Evolutionary conservation across 2,797 vertebrate species (phyloP), one percentile per base, ranked within the genome.

Genomic region (Pipistrellus pipistrellus): DNA sequence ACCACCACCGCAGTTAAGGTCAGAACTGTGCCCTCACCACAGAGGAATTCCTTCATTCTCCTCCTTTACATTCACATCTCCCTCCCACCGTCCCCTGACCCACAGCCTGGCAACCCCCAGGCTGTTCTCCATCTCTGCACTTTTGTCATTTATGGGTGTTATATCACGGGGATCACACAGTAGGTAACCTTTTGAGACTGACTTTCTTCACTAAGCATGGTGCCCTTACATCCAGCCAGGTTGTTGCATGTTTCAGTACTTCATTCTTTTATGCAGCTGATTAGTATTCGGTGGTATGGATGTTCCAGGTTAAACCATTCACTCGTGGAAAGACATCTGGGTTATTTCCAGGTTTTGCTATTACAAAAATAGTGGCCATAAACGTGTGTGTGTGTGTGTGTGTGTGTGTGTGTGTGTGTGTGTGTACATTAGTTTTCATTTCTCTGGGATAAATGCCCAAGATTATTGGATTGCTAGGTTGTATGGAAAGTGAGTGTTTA

Each of bases 361-460:
- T 55, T 59, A 55, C 21, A 64, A 20, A 59, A n/a, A 55, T 71
- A 32, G 11, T 59, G 69, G 3, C 32, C 72, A 6, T 88, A 62
- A 53, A 55, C 48, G 44, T 75, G 87, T 13, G 11, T 8, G 11
- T 80, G 18, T 17, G 30, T n/a, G n/a, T 55, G 14, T 59, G 18
- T 91, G 66, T 68, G 11, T 80, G 18, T n/a, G 30, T n/a, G n/a
- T 55, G 15, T n/a, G n/a, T n/a, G n/a, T n/a, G 20, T 88, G 14
- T 59, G 18, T 91, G 59, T 68, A 44, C 1, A 4, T 55, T 76
- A 53, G 14, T 83, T 85, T 94, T 96, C 23, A 73, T 85, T 93
- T 85, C 38, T 13, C 77, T 82, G 68, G 59, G 11, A 55, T 76
- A 59, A 64, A 64, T 46, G 44, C 32, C 38, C 57, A 90, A 41